Evolutionary conservation across 2,797 vertebrate genomes (phyloP).

Genomic region (Acropternis orthonyx): DNA sequence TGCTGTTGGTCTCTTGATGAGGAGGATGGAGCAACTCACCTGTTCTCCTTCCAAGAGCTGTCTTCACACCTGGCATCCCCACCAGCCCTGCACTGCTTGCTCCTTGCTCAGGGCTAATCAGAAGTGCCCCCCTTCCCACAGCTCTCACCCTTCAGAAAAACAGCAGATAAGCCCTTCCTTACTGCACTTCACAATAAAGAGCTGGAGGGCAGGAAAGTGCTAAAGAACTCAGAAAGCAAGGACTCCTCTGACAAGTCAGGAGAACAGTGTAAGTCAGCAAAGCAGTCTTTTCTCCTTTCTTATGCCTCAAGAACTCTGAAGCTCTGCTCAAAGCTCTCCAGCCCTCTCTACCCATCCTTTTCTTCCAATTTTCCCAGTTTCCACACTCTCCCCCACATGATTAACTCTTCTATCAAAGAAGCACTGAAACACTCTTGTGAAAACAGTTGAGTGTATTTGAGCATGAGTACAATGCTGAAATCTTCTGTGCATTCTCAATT

Average conservation of each 20-base stretch:
- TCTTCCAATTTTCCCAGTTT: not conserved
- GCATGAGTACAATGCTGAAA: not conserved
- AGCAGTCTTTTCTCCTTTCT: not conserved
- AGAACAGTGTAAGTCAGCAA: not conserved
- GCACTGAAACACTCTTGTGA: not conserved
- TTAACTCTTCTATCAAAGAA: not conserved
- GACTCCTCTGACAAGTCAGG: not conserved
- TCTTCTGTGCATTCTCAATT: not conserved
- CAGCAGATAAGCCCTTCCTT: not conserved
- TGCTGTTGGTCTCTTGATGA: not conserved
- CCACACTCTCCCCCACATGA: not conserved
- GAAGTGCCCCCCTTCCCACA: not conserved
- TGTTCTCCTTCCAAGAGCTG: not conserved
- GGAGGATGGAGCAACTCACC: not conserved
- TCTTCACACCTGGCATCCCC: not conserved
- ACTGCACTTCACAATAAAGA: not conserved
- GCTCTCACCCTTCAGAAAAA: not conserved
- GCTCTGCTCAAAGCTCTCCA: not conserved
- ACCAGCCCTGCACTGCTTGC: not conserved
- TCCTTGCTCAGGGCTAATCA: not conserved
- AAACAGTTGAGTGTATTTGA: not conserved
- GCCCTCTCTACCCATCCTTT: not conserved
- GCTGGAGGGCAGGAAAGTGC: not conserved
- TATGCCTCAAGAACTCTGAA: accelerated
- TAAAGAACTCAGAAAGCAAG: not conserved